A percentile compares a stretch with the other conserved stretches of the same genome.
Evolutionary conservation across 2,113 vertebrate genomes (phyloP).

Genomic region (Brachionichthys hirsutus): DNA sequence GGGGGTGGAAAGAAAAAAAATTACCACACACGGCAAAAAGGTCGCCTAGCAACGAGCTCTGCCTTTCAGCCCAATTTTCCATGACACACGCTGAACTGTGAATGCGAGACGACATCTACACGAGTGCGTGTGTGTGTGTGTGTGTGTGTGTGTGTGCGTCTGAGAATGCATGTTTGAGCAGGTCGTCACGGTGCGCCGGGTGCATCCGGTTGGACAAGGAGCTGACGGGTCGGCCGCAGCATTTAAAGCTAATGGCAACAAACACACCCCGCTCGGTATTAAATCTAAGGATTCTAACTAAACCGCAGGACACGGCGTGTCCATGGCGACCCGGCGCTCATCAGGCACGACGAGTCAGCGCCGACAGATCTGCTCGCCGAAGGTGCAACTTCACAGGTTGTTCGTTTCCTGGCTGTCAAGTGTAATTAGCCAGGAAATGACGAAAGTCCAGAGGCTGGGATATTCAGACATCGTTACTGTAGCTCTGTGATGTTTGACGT

Average conservation of each 20-base stretch:
- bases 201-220: constrained; percentile 47
- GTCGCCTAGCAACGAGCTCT: constrained; percentile 75
- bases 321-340: constrained; percentile 28
- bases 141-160: constrained; percentile 18
- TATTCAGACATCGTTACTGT: background rate
- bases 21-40: constrained; percentile 74
- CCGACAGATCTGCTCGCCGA: constrained; percentile 35
- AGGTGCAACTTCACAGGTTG: constrained; percentile 45
- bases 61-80: constrained; percentile 82
- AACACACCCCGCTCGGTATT: constrained; percentile 3
- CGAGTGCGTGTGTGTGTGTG: too few species aligned
- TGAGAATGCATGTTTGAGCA: constrained; percentile 52
- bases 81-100: constrained; percentile 76
- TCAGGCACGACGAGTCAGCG: constrained; percentile 28
- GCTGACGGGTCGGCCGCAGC: background rate
- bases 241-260: constrained; percentile 10
- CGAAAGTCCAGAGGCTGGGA: constrained; percentile 12
- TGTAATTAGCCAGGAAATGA: constrained; percentile 35
- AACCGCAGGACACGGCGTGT: constrained; percentile 12
- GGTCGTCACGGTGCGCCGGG: constrained; percentile 39
- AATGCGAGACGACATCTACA: constrained; percentile 51
- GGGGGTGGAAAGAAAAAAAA: constrained; percentile 36
- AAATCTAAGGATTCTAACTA: constrained; percentile 10
- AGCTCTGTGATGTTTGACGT: background rate
- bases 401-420: constrained; percentile 51